Evolutionary conservation across 1,140 invertebrate genomes (phyloP), one percentile per base, ranked within the genome.

Genomic region (Spodoptera frugiperda): DNA sequence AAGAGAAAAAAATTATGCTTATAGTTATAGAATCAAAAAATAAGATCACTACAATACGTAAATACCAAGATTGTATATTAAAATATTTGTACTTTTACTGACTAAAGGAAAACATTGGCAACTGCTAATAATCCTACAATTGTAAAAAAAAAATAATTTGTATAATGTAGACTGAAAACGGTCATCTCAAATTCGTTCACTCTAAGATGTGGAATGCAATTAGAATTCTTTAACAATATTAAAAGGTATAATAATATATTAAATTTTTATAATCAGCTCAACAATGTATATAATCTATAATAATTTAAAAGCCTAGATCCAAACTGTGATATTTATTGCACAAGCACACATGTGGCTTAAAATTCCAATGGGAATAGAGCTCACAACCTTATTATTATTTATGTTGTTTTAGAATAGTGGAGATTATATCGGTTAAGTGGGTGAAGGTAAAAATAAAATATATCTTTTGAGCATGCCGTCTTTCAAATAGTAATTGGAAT

Each of bases 1-100:
- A 86, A 83, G 80, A 87, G 87, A 89, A 92, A 89, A 89, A 87
- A 91, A 93, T 92, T 94, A 94, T 94, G 91, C 92, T 94, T 94
- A 94, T 81, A 94, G 86, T 92, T 92, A 92, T 87, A 92, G 85
- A 94, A 89, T 90, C 84, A 91, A 92, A 91, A 91, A 91, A 92
- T 90, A 92, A 92, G 87, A 93, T 84, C 83, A 91, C 90, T 94
- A 94, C 90, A 94, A 94, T 94, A 94, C 89, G 93, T 94, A 94
- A 94, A 94, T 94, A 94, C 91, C 93, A 94, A 93, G 92, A 88
- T 94, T 93, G 91, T 93, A 93, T 94, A 94, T 93, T 94, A 94
- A 94, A 94, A 94, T 94, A 94, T 94, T 94, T 94, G 94, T 94
- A 94, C 94, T 94, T 94, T 94, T 94, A 94, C 94, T 94, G 93